phyloP scores from a whole-genome alignment of 2,888 invertebrate species.

The Hirtodrosophila duncani region DNA sequence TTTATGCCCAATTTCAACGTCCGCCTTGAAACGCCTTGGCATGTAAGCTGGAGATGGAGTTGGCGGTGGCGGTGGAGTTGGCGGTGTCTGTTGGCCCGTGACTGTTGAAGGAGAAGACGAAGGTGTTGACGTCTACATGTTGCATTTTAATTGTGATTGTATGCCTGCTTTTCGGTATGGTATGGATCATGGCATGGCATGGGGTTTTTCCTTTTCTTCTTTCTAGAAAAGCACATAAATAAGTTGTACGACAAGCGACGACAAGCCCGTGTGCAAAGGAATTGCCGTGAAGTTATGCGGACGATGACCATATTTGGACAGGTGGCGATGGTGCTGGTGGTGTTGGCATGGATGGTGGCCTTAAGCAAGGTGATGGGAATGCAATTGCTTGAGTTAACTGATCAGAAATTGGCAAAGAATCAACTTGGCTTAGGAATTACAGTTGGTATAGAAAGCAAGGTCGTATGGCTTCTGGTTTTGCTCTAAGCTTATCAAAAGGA shows the following conservation, averaged over 20 bases:
- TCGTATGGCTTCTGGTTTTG: too few species aligned
- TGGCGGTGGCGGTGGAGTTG: slow-evolving; percentile 5
- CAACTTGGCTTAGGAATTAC: slow-evolving; percentile 21
- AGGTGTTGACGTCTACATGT: slow-evolving; percentile 71
- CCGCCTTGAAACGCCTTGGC: slow-evolving; percentile 65
- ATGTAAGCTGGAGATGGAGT: slow-evolving; percentile 37
- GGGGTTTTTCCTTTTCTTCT: slow-evolving; percentile 45
- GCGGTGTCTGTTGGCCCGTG: slow-evolving; percentile 31
- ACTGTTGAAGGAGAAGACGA: too few species aligned
- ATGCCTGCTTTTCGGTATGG: slow-evolving; percentile 35
- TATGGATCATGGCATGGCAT: slow-evolving; percentile 32
- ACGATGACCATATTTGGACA: slow-evolving; percentile 59
- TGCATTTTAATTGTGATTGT: slow-evolving; percentile 69
- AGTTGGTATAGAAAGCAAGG: too few species aligned
- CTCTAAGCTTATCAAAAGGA: too few species aligned
- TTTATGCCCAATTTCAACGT: slow-evolving; percentile 68
- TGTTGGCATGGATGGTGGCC: too few species aligned
- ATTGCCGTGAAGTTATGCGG: slow-evolving; percentile 66
- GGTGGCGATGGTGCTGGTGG: slow-evolving; percentile 40
- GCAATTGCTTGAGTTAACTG: neutral
- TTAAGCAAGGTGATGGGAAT: slow-evolving; percentile 51
- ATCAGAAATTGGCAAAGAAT: slow-evolving; percentile 16
- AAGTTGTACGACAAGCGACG: slow-evolving; percentile 64
- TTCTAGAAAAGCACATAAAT: slow-evolving; percentile 56
- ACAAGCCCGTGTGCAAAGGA: slow-evolving; percentile 51